phyloP scores from a whole-genome alignment of 2,797 vertebrate genomes.

The Siniperca obscura region DNA sequence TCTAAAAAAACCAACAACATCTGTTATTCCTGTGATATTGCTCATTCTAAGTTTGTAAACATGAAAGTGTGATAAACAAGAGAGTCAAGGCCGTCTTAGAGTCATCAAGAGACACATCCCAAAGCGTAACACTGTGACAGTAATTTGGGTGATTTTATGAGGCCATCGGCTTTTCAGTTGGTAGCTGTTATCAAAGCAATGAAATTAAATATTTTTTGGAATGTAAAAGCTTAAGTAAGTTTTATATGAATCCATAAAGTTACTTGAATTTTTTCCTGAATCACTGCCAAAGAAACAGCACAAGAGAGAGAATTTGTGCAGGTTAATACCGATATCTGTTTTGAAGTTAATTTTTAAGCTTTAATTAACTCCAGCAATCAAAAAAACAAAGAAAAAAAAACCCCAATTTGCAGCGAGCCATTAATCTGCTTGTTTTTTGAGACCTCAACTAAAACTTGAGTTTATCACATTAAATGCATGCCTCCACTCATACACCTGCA shows the following conservation, averaged over 20 bases:
- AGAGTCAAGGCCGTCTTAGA: constrained; percentile 1
- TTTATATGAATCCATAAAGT: constrained; percentile 38
- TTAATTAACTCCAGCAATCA: constrained; percentile 51
- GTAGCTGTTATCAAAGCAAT: constrained; percentile 21
- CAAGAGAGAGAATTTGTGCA: background rate
- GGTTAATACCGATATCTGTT: constrained; percentile 25
- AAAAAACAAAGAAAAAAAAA: constrained; percentile 14
- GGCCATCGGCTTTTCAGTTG: background rate
- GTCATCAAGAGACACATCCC: constrained; percentile 9
- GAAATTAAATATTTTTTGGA: background rate
- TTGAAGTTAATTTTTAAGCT: constrained; percentile 44
- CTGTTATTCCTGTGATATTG: constrained; percentile 23
- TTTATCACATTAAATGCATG: constrained; percentile 47
- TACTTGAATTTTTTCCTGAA: constrained; percentile 13
- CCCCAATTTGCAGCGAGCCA: constrained; percentile 47
- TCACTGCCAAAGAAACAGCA: constrained; percentile 12
- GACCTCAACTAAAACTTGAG: constrained; percentile 53
- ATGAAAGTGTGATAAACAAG: constrained; percentile 30
- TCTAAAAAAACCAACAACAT: constrained; percentile 24
- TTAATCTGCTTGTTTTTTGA: constrained; percentile 53
- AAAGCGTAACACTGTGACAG: constrained; percentile 1
- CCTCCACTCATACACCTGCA: constrained; percentile 10
- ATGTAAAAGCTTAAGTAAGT: constrained; percentile 9
- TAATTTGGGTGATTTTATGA: constrained; percentile 31
- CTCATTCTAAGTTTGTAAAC: constrained; percentile 37